These are phyloP conservation scores for Drosophila seguyi DNA, from an alignment of 1,140 invertebrate genomes.

Conservation along the genomic window DNA sequence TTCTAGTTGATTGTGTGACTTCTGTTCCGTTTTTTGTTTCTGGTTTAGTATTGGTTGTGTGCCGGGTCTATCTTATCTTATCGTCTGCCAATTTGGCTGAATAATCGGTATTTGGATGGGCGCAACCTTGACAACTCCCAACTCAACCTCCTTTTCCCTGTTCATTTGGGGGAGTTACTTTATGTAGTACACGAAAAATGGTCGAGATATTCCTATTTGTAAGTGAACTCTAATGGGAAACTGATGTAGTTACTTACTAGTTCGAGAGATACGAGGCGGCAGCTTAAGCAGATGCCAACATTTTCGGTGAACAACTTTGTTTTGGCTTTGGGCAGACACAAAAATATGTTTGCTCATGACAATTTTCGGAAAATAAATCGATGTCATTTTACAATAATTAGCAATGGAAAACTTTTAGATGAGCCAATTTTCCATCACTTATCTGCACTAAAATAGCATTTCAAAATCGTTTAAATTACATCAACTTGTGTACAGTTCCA, in stretches of 20 bases:
- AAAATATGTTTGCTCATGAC: background rate
- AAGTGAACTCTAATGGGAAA: slow-evolving; percentile 32
- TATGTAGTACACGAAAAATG: slow-evolving; percentile 32
- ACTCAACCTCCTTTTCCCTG: slow-evolving; percentile 1
- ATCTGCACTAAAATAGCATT: slow-evolving; percentile 1
- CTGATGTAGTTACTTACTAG: slow-evolving; percentile 31
- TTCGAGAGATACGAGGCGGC: slow-evolving; percentile 5
- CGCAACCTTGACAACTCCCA: slow-evolving; percentile 40
- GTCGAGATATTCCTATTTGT: slow-evolving; percentile 25
- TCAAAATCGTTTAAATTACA: slow-evolving; percentile 3
- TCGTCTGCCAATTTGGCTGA: slow-evolving; percentile 44
- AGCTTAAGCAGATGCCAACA: background rate
- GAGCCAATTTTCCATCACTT: background rate
- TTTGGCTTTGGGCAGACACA: background rate
- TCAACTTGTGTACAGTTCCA: background rate
- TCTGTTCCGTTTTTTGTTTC: slow-evolving; percentile 33
- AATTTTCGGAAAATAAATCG: background rate
- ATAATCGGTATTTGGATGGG: slow-evolving; percentile 49
- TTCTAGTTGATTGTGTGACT: slow-evolving; percentile 34
- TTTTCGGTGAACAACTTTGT: background rate
- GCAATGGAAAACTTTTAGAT: background rate
- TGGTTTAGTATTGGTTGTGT: slow-evolving; percentile 31
- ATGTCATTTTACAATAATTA: background rate
- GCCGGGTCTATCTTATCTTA: slow-evolving; percentile 40
- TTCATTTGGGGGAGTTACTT: slow-evolving; percentile 26